phyloP scores from a whole-genome alignment of 2,113 vertebrate species.

The Irena cyanogastra region DNA sequence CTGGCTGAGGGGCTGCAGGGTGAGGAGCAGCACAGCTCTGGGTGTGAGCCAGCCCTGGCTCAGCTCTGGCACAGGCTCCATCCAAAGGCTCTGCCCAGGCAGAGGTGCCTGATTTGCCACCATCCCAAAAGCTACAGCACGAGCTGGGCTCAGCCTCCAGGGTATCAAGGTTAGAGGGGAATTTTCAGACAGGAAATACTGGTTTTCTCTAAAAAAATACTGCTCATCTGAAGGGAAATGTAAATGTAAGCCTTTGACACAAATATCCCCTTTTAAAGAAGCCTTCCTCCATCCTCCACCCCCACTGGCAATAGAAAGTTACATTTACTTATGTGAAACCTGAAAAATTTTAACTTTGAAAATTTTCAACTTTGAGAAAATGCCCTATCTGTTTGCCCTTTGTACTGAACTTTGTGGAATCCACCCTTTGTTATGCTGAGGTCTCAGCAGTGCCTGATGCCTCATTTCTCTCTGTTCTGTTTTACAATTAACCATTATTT shows the following conservation, averaged over 20 bases:
- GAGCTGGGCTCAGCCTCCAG: neutral
- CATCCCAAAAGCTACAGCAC: fast-evolving
- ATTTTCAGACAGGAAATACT: neutral
- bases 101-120: neutral
- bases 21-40: neutral
- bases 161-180: neutral
- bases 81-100: neutral
- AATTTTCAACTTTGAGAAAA: neutral
- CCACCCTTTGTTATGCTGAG: neutral
- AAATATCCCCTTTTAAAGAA: neutral
- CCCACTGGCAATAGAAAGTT: neutral
- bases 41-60: neutral
- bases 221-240: neutral
- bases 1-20: neutral
- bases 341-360: neutral
- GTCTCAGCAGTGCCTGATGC: neutral
- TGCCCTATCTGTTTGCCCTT: neutral
- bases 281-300: fast-evolving
- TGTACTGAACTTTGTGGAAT: neutral
- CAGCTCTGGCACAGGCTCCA: neutral
- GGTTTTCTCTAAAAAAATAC: neutral
- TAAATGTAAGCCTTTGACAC: neutral
- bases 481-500: conserved; percentile 36
- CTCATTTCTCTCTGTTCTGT: conserved; percentile 17
- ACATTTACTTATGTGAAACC: neutral